A percentile compares a stretch with the other conserved stretches of the same genome.
These are phyloP conservation scores for Onychomys arenicola DNA, from an alignment of 2,797 vertebrate genomes.

Conservation along the genomic window DNA sequence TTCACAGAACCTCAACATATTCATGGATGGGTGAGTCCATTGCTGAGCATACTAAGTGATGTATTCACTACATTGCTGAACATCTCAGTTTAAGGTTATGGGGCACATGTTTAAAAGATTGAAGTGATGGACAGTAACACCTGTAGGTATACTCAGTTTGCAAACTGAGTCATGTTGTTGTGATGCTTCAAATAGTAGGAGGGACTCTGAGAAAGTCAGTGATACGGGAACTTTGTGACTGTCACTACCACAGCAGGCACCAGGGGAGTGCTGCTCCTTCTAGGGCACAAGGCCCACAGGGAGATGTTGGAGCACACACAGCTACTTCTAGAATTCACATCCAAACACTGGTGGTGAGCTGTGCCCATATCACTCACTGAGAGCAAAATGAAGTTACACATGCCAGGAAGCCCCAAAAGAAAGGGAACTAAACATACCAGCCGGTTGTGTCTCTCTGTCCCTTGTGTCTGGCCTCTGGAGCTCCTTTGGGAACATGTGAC, in stretches of 20 bases:
- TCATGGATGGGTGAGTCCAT: not conserved
- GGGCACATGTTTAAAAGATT: not conserved
- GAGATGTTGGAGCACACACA: not conserved
- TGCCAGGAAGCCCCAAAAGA: not conserved
- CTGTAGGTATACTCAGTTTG: not conserved
- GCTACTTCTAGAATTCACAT: not conserved
- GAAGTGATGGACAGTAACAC: not conserved
- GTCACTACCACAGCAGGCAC: not conserved
- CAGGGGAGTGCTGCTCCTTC: not conserved
- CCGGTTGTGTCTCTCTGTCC: not conserved
- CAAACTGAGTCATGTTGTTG: not conserved
- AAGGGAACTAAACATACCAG: not conserved
- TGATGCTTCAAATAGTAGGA: not conserved
- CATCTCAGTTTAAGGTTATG: not conserved
- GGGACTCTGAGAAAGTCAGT: not conserved
- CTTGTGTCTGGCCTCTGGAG: not conserved
- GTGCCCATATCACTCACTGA: not conserved
- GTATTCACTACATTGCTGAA: no score
- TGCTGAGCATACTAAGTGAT: not conserved
- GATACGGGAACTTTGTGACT: not conserved
- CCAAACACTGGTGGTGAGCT: not conserved
- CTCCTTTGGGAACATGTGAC: not conserved
- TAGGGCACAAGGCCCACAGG: not conserved
- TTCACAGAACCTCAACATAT: not conserved
- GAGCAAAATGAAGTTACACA: not conserved